Evolutionary conservation across 2,888 invertebrate species (phyloP), one percentile per base, ranked within the genome.

Genomic region (Drosophila incognita): DNA sequence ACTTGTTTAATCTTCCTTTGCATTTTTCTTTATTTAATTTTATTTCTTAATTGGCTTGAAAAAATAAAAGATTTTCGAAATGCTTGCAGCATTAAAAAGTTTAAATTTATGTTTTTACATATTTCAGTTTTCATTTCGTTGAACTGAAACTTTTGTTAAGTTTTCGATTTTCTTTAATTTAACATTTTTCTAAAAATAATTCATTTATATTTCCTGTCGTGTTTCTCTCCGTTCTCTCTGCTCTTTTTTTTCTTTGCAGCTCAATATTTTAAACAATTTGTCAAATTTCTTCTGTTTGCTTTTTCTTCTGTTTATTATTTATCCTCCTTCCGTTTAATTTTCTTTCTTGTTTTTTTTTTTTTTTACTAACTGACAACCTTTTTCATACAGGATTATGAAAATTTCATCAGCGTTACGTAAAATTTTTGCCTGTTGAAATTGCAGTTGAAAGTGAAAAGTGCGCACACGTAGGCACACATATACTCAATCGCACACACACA

Each of bases 351-450:
- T 48, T 35, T 52, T 15, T 10, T 29, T 21, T 3, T 13, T 31
- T 48, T 35, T 52, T 29, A 21, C 36, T 60, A 60, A 66, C 71
- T 59, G 76, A 31, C 52, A 62, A 64, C 63, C 67, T 73, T 76
- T 77, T 63, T 53, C 27, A 27, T 46, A 54, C 49, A 60, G 68
- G 77, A 81, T 65, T 74, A 74, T 66, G 64, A 68, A 85, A 83
- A 85, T 85, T 85, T 85, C 88, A 85, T 85, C 84, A 84, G 72
- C 59, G 61, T 84, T 89, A 82, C 80, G 89, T 79, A 84, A 85
- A 85, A 69, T 73, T 49, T 66, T 66, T 13, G 33, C 27, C 67
- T 81, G 54, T 57, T 66, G 48, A 83, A 81, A 84, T 79, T 89
- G 80, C 85, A 87, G 59, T 60, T 49, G 54, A 79, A 79, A 82